Evolutionary conservation across 2,888 invertebrate genomes (phyloP).

Genomic region (Drosophila siamana): DNA sequence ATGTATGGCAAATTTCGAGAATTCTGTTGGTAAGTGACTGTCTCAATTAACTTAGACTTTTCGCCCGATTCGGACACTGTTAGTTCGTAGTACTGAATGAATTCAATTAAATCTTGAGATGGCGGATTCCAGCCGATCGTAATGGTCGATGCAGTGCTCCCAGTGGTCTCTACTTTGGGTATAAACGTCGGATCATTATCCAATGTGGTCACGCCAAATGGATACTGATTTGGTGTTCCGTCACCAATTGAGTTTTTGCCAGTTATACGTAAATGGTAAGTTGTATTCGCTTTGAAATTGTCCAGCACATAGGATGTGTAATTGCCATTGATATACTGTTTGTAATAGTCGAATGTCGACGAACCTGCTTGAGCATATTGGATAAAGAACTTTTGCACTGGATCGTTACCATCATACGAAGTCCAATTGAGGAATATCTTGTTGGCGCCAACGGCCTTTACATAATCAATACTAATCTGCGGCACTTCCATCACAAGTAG

Average conservation of each 20-base stretch:
- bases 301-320: conserved; percentile 90
- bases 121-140: conserved; percentile 93
- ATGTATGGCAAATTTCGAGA: conserved; percentile 90
- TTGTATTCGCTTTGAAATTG: conserved; percentile 88
- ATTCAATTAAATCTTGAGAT: conserved; percentile 88
- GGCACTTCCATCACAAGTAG: conserved; percentile 90
- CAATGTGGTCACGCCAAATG: conserved; percentile 88
- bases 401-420: conserved; percentile 90
- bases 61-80: conserved; percentile 88
- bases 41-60: conserved; percentile 86
- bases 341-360: conserved; percentile 87
- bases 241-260: conserved; percentile 89
- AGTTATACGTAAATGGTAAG: conserved; percentile 89
- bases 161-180: conserved; percentile 92
- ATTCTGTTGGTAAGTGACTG: conserved; percentile 89
- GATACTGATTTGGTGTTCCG: conserved; percentile 86
- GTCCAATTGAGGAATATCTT: conserved; percentile 94
- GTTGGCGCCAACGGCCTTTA: conserved; percentile 91
- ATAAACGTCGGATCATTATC: conserved; percentile 91
- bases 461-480: conserved; percentile 89
- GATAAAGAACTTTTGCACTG: conserved; percentile 87
- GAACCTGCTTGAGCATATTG: conserved; percentile 87
- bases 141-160: conserved; percentile 88
- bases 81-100: conserved; percentile 91
- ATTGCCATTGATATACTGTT: conserved; percentile 87